phyloP scores from a whole-genome alignment of 2,797 vertebrate genomes.

The Danio choprae region DNA sequence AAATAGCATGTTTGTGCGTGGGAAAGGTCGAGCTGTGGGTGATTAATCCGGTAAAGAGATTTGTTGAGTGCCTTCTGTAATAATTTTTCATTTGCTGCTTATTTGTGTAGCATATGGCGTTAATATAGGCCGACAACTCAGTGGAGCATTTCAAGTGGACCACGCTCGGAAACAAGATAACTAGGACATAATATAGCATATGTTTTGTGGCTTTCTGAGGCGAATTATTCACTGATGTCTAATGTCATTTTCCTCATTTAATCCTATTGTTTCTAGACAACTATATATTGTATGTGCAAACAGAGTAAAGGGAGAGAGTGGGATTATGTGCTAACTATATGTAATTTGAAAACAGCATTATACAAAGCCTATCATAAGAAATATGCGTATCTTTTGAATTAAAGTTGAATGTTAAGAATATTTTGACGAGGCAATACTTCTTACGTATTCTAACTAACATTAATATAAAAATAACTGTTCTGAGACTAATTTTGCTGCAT shows the following conservation, averaged over 20 bases:
- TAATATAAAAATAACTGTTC: not conserved
- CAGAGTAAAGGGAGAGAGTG: not conserved
- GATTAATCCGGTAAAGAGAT: conserved; percentile 31
- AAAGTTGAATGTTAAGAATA: not conserved
- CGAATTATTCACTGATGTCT: not conserved
- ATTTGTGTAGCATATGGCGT: conserved; percentile 41
- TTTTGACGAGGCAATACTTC: not conserved
- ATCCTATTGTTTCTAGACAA: not conserved
- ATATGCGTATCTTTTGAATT: not conserved
- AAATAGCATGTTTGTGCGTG: conserved; percentile 15
- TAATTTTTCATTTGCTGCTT: conserved; percentile 28
- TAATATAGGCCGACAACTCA: conserved; percentile 42
- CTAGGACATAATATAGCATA: not conserved
- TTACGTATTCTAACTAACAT: not conserved
- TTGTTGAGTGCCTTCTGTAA: conserved; percentile 15
- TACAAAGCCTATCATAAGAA: no score
- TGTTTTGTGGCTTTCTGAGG: not conserved
- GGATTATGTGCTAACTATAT: not conserved
- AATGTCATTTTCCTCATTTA: not conserved
- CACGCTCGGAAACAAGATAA: conserved; percentile 25
- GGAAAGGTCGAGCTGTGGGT: conserved; percentile 29
- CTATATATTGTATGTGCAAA: not conserved
- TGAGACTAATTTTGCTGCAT: not conserved
- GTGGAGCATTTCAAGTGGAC: conserved; percentile 37
- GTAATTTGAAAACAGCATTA: not conserved